Conservation (phyloP, 1,140 invertebrate genomes). For the Trachymyrmex cornetzi region DNA sequence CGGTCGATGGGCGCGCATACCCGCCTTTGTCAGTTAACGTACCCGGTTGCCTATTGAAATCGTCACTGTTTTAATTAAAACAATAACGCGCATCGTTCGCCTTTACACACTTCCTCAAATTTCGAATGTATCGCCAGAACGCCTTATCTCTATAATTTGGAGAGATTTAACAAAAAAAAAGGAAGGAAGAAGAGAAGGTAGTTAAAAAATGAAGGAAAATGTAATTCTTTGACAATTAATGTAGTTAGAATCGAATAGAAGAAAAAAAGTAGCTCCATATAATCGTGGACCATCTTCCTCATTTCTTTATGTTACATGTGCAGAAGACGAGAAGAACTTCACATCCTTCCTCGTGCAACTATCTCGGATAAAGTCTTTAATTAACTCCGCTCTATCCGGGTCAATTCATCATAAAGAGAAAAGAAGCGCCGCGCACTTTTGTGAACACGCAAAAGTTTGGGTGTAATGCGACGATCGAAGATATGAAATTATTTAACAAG, state of each 20-base stretch:
- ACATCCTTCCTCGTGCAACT: slow-evolving; percentile 13
- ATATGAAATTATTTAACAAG: slow-evolving; percentile 62
- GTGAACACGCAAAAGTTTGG: slow-evolving; percentile 2
- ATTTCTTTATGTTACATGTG: slow-evolving; percentile 52
- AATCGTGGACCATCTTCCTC: background rate
- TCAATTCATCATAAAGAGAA: slow-evolving; percentile 63
- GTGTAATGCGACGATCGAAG: slow-evolving; percentile 19
- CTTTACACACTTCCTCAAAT: background rate
- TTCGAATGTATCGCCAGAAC: background rate
- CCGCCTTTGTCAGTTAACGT: slow-evolving; percentile 31
- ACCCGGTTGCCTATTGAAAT: slow-evolving; percentile 11
- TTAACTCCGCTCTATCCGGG: slow-evolving; percentile 69
- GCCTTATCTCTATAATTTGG: background rate
- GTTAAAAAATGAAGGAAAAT: slow-evolving; percentile 22
- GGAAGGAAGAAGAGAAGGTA: background rate
- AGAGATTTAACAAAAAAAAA: background rate
- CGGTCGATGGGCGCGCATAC: slow-evolving; percentile 7
- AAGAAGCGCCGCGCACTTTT: slow-evolving; percentile 48
- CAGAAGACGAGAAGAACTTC: slow-evolving; percentile 23
- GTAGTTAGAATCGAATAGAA: background rate
- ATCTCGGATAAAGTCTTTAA: slow-evolving; percentile 68
- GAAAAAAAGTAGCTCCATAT: background rate
- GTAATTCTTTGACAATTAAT: slow-evolving; percentile 25
- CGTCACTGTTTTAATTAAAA: slow-evolving; percentile 51
- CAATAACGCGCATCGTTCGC: slow-evolving; percentile 29